phyloP scores from a whole-genome alignment of 1,140 invertebrate species.

The Sitophilus oryzae region DNA sequence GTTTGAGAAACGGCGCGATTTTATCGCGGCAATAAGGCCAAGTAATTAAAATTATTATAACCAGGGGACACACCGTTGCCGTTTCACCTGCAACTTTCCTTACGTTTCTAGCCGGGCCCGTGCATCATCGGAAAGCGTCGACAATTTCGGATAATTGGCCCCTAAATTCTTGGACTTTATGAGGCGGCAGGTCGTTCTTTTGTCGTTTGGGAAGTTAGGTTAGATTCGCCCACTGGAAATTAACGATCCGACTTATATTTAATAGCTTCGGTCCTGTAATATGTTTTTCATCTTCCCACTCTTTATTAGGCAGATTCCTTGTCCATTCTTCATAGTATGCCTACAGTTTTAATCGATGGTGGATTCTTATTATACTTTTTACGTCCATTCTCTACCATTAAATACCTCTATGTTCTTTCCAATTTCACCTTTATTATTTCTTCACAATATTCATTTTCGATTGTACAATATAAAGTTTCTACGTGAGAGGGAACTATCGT shows the following conservation, averaged over 20 bases:
- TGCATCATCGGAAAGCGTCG: slow-evolving; percentile 20
- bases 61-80: slow-evolving; percentile 12
- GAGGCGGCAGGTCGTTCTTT: slow-evolving; percentile 21
- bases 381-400: no score
- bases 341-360: no score
- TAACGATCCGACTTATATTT: not conserved
- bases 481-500: not conserved
- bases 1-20: slow-evolving; percentile 17
- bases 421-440: not conserved
- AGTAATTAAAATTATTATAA: slow-evolving; percentile 28
- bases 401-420: no score
- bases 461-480: not conserved
- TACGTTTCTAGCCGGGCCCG: slow-evolving; percentile 24
- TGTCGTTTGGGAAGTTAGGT: not conserved
- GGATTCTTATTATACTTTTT: no score
- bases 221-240: not conserved
- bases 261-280: no score
- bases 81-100: slow-evolving; percentile 20
- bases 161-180: slow-evolving; percentile 20
- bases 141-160: slow-evolving; percentile 20
- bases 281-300: no score
- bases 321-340: no score
- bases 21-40: slow-evolving; percentile 18
- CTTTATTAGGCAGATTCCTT: no score
- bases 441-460: not conserved